Base-by-base conservation (phyloP, 2,888 invertebrate genomes). In the Chrysolina haemoptera region DNA sequence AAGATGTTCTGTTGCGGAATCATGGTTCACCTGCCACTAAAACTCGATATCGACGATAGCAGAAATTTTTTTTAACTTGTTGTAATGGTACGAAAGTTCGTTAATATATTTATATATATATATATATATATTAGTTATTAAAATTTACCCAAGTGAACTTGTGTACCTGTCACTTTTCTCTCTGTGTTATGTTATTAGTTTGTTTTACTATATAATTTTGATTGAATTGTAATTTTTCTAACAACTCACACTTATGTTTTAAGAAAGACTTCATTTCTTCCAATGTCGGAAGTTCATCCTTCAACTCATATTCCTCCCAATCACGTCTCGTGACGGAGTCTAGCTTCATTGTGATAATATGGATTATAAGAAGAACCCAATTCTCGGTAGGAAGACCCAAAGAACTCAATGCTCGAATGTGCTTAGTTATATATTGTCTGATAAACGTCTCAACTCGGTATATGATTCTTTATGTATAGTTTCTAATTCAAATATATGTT, bases 401-500 rank as follows among this genome's bases (percentile, higher is more conserved):
- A 14, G 35, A 43, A 22, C 16, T 66, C 48, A 66, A 46, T 4
- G 64, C 35, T 18, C 64, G 64, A 18, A 41, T 40, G 18, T 3
- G 11, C 22, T 63, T 63, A 12, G 35, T 35, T 10, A 64, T 35
- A n/a, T n/a, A 14, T 41, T 41, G 40, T 64, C 41, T 40, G 40
- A 64, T n/a, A 64, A 40, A 40, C 41, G 12, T 27, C 64, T 27
- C 3, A 69, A 62, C 43, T 48, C 22, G n/a, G 40, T 69, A 41
- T 43, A 14, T n/a, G 70, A 73, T 43, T 43, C 27, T 27, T 27
- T 27, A 27, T 1, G 27, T 27, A 27, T 27, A 27, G 2, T 27
- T 27, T 27, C 27, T 27, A 27, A 5, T 27, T 27, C 27, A 27
- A 27, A 27, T 27, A 27, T 27, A 27, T 27, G 27, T 5, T 5